Conservation (phyloP, 2,888 invertebrate species). For the Drosophila lutescens region DNA sequence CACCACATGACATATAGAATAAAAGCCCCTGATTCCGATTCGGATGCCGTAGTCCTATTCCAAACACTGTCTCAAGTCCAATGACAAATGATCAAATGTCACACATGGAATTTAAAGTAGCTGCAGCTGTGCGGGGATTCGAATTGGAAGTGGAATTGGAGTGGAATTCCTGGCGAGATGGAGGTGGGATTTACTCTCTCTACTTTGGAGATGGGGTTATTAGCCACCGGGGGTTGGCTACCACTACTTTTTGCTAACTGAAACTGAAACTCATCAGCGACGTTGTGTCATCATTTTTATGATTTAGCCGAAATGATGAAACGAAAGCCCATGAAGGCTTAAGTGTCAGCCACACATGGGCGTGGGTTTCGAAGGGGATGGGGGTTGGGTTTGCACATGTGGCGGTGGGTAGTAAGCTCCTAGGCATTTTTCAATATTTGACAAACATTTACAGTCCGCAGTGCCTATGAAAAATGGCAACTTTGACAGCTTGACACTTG, state of each 20-base stretch:
- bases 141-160: constrained; percentile 18
- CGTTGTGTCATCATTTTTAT: constrained; percentile 73
- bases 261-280: constrained; percentile 74
- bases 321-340: constrained; percentile 70
- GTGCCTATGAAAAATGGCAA: constrained; percentile 74
- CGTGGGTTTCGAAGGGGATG: not conserved
- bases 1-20: constrained; percentile 40
- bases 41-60: constrained; percentile 10
- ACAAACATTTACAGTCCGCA: constrained; percentile 35
- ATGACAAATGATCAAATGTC: constrained; percentile 81
- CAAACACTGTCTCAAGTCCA: constrained; percentile 20
- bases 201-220: constrained; percentile 42
- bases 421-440: constrained; percentile 79
- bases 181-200: not conserved
- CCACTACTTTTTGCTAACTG: constrained; percentile 60
- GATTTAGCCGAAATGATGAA: constrained; percentile 72
- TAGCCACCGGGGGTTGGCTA: constrained; percentile 64
- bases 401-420: constrained; percentile 41
- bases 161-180: constrained; percentile 17
- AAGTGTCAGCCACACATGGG: constrained; percentile 46
- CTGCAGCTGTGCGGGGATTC: constrained; percentile 55
- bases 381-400: constrained; percentile 55
- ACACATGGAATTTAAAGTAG: constrained; percentile 81
- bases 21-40: constrained; percentile 11
- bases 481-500: constrained; percentile 79